Percentiles rank a stretch among this genome's conserved stretches.
phyloP scores from a whole-genome alignment of 2,797 vertebrate species.

The Darevskia nairensis region DNA sequence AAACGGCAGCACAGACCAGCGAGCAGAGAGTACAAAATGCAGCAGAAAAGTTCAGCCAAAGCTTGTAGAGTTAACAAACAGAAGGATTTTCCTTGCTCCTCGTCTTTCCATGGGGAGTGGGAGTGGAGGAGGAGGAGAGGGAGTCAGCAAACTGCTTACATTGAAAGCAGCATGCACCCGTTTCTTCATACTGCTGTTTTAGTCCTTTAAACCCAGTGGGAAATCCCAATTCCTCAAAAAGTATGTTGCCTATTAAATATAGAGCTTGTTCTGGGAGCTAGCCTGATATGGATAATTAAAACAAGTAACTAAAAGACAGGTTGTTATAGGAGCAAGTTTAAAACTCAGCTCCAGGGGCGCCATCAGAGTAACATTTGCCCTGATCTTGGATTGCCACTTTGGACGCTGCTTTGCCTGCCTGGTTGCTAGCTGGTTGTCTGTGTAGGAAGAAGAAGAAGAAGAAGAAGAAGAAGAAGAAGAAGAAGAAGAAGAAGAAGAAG shows the following conservation, averaged over 20 bases:
- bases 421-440: too few species aligned
- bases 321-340: neutral
- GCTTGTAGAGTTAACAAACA: slow-evolving; percentile 19
- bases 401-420: too few species aligned
- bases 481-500: too few species aligned
- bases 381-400: too few species aligned
- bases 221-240: slow-evolving; percentile 51
- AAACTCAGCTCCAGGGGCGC: too few species aligned
- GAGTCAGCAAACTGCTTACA: slow-evolving; percentile 12
- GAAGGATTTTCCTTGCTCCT: neutral
- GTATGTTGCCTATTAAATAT: slow-evolving; percentile 64
- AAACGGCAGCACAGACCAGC: neutral
- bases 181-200: slow-evolving; percentile 40
- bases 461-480: too few species aligned
- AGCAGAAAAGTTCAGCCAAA: neutral
- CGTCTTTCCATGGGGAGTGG: neutral
- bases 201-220: slow-evolving; percentile 31
- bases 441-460: too few species aligned
- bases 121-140: neutral
- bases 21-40: slow-evolving; percentile 1
- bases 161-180: slow-evolving; percentile 21
- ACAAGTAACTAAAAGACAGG: too few species aligned
- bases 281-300: neutral
- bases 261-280: slow-evolving; percentile 45
- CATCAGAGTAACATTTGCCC: too few species aligned